phyloP scores from a whole-genome alignment of 2,888 invertebrate genomes.

The Aleiodes alternator region DNA sequence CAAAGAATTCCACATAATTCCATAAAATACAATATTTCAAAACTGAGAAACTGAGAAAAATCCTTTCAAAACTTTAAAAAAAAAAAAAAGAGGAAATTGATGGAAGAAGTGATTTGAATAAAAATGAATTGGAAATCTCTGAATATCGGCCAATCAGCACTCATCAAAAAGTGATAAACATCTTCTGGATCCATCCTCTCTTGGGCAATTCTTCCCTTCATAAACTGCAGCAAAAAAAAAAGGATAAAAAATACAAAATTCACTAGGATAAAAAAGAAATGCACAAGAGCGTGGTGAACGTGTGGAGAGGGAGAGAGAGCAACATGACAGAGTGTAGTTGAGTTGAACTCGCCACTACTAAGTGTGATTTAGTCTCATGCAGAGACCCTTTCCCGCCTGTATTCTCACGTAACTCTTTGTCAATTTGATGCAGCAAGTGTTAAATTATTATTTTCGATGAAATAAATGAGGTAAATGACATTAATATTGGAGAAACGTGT shows the following conservation, averaged over 20 bases:
- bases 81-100: too few relatives aligned
- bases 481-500: too few relatives aligned
- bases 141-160: too few relatives aligned
- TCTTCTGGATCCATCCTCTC: too few relatives aligned
- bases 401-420: constrained; percentile 39
- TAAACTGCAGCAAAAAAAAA: background rate
- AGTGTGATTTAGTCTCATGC: constrained; percentile 54
- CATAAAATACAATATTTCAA: too few relatives aligned
- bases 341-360: constrained; percentile 8
- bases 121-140: too few relatives aligned
- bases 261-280: background rate
- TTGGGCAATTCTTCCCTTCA: too few relatives aligned
- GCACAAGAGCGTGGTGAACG: background rate
- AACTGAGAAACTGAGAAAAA: too few relatives aligned
- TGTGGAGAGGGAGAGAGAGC: constrained; percentile 24
- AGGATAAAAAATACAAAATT: background rate
- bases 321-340: constrained; percentile 13
- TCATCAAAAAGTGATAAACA: too few relatives aligned
- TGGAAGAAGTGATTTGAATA: too few relatives aligned
- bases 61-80: too few relatives aligned
- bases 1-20: background rate
- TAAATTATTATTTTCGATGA: background rate
- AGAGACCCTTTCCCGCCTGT: constrained; percentile 54
- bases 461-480: background rate
- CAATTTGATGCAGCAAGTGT: constrained; percentile 38